Percentiles rank a stretch among this genome's conserved stretches.
These are phyloP conservation scores for Leptopilina clavipes DNA, from an alignment of 1,140 invertebrate species.

Conservation along the genomic window DNA sequence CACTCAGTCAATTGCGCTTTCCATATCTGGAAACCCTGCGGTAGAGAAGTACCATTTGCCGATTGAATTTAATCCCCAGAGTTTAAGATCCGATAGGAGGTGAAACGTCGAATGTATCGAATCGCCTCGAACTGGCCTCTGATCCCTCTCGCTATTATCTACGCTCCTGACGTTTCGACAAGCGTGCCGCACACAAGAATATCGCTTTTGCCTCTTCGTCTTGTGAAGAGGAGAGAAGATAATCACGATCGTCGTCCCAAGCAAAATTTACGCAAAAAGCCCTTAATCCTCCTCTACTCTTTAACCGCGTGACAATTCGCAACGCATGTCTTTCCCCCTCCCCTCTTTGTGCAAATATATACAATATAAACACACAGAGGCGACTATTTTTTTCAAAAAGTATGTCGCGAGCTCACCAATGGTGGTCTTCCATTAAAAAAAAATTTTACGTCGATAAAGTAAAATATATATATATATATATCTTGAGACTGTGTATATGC, in stretches of 20 bases:
- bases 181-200: conserved; percentile 9
- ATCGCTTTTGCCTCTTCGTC: conserved; percentile 13
- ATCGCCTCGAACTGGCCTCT: conserved; percentile 17
- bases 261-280: conserved; percentile 12
- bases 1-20: too few species aligned
- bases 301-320: conserved; percentile 13
- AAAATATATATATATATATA: neutral
- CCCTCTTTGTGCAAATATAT: too few species aligned
- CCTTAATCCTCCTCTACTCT: conserved; percentile 24
- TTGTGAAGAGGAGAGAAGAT: neutral
- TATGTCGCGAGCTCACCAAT: conserved; percentile 21
- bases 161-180: conserved; percentile 16
- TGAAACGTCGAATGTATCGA: conserved; percentile 23
- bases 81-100: conserved; percentile 10
- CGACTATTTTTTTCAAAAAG: conserved; percentile 1
- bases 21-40: too few species aligned
- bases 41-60: too few species aligned
- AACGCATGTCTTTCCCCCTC: neutral
- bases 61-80: neutral
- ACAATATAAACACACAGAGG: too few species aligned
- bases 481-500: neutral
- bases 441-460: conserved; percentile 23
- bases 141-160: conserved; percentile 30
- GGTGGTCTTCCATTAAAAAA: conserved; percentile 27
- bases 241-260: conserved; percentile 1